These are phyloP conservation scores for Champsocephalus gunnari DNA, from an alignment of 2,797 vertebrate genomes.

Conservation along the genomic window DNA sequence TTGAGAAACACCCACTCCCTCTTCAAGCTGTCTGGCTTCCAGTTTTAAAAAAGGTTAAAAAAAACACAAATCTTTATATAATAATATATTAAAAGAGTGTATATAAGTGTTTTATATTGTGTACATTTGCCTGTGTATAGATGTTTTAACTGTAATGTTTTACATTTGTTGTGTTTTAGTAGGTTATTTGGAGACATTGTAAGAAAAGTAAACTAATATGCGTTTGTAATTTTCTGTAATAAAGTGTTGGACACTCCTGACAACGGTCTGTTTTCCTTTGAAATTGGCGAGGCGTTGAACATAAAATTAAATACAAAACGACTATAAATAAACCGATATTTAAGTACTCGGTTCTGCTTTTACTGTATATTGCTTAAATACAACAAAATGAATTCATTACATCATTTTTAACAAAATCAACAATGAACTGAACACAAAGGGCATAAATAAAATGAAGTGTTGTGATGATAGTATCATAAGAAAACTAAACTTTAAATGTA, in stretches of 20 bases:
- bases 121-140: conserved; percentile 90
- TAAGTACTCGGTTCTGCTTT: too few species aligned
- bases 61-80: conserved; percentile 87
- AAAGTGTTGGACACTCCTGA: conserved; percentile 79
- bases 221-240: conserved; percentile 85
- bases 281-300: too few species aligned
- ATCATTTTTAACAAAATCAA: too few species aligned
- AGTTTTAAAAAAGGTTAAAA: conserved; percentile 73
- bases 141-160: conserved; percentile 85
- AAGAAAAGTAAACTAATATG: conserved; percentile 83
- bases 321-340: too few species aligned
- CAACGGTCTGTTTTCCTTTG: conserved; percentile 25
- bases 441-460: too few species aligned
- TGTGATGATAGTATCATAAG: too few species aligned
- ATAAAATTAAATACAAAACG: too few species aligned
- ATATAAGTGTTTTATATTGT: conserved; percentile 90
- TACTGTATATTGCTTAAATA: too few species aligned
- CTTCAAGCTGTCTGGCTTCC: conserved; percentile 82
- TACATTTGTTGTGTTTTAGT: conserved; percentile 78
- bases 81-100: conserved; percentile 92
- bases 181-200: conserved; percentile 77
- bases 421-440: too few species aligned
- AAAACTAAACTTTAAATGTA: too few species aligned
- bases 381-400: too few species aligned
- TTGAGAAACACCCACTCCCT: conserved; percentile 59